phyloP scores from a whole-genome alignment of 2,888 invertebrate genomes.

The Pandemis cinnamomeana region DNA sequence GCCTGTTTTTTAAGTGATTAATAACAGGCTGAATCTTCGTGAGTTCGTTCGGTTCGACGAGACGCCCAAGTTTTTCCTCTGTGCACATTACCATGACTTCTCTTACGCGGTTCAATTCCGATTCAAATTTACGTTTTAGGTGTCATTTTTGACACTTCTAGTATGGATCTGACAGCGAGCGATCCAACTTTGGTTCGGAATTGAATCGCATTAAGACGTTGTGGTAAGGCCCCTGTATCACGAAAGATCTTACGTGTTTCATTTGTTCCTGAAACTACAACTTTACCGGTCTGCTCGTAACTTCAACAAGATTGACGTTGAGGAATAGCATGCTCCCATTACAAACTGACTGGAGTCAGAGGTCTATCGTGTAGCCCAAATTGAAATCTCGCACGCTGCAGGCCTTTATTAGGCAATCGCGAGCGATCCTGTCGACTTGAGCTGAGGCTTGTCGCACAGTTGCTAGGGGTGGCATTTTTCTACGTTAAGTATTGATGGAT shows the following conservation, averaged over 20 bases:
- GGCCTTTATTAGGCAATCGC: constrained; percentile 70
- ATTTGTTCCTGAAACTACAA: background rate
- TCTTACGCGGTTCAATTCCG: too few relatives aligned
- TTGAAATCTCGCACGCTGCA: constrained; percentile 68
- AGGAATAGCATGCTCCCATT: constrained; percentile 6
- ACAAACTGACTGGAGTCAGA: constrained; percentile 20
- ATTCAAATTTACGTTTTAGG: too few relatives aligned
- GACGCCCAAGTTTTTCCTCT: too few relatives aligned
- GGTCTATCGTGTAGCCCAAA: constrained; percentile 54
- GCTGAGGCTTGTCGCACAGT: constrained; percentile 49
- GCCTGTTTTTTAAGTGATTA: too few relatives aligned
- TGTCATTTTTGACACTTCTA: too few relatives aligned
- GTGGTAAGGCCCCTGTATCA: background rate
- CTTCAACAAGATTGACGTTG: background rate
- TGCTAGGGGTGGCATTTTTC: constrained; percentile 20
- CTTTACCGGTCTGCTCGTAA: background rate
- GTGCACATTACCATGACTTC: too few relatives aligned
- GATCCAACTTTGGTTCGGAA: too few relatives aligned
- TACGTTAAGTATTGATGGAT: background rate
- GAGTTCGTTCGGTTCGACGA: too few relatives aligned
- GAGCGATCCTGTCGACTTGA: constrained; percentile 60
- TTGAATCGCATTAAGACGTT: too few relatives aligned
- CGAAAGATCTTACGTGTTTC: background rate
- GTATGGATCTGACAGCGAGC: too few relatives aligned
- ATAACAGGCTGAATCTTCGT: too few relatives aligned